Conservation (phyloP, 2,113 vertebrate species). For the Penelope pileata region DNA sequence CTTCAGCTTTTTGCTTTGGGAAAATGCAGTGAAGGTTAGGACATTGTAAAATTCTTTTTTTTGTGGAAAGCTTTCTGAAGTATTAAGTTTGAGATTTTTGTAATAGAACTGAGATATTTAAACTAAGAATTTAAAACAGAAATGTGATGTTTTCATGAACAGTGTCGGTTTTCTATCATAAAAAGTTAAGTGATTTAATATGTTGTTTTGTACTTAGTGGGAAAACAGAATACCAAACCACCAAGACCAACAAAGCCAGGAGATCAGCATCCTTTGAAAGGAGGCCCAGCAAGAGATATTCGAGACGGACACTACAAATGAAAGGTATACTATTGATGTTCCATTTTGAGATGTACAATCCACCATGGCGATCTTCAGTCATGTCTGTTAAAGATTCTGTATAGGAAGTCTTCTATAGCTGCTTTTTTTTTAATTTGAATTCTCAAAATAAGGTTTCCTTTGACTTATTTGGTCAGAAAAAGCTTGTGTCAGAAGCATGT, state of each 20-base stretch:
- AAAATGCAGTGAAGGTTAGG: not conserved
- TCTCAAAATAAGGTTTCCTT: not conserved
- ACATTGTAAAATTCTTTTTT: not conserved
- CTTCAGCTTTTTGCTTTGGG: not conserved
- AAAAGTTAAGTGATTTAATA: not conserved
- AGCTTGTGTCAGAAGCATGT: not conserved
- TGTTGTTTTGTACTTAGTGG: conserved; percentile 78
- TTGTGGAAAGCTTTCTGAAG: not conserved
- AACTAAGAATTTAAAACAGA: not conserved
- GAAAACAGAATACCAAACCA: conserved; percentile 99
- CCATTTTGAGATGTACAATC: not conserved
- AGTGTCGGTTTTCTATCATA: not conserved
- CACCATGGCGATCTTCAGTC: not conserved
- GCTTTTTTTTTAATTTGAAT: not conserved
- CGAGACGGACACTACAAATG: conserved; percentile 88
- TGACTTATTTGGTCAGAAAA: not conserved
- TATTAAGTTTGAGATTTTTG: not conserved
- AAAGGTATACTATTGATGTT: conserved; percentile 78
- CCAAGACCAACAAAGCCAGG: conserved; percentile 93
- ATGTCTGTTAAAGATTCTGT: not conserved
- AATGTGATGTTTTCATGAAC: not conserved
- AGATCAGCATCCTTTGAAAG: conserved; percentile 94
- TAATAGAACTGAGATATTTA: not conserved
- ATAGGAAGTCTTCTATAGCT: not conserved
- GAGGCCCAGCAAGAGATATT: conserved; percentile 95